Base-by-base conservation (phyloP, 2,113 vertebrate species). In the Dascyllus trimaculatus region DNA sequence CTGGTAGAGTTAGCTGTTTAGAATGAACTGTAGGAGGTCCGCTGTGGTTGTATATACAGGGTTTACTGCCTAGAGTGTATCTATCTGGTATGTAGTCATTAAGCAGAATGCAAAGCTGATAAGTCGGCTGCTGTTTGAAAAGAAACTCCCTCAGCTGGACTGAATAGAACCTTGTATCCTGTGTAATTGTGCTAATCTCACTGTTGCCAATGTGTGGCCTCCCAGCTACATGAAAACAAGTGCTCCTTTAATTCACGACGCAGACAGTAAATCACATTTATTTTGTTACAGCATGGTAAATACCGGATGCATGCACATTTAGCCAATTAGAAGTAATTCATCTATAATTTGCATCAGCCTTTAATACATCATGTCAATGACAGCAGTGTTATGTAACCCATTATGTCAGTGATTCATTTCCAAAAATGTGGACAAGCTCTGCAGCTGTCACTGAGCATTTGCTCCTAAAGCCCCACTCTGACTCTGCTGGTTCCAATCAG, bases 321-420 rank as follows among this genome's bases (percentile, higher is more conserved):
- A 79, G 56, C 35, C 62, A 83, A 86, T 87, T 89, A 81, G 22
- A 35, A 72, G 67, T 61, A 51, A 86, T 87, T 86, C 43, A 58
- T 64, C 58, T 81, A 0, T 71, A 84, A 90, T 90, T 88, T 86
- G 52, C 75, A 82, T 81, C 68, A 61, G 22, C 82, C 77, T 74
- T 70, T 51, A 86, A 85, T 90, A 74, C n/a, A 80, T 81, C 78
- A 78, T 29, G 14, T 83, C 58, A 17, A 29, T 63, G 57, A 78
- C 25, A 59, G 38, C 71, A 64, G 56, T 22, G 58, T 87, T 82
- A 52, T 59, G 18, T 66, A 80, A 74, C 43, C 58, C 11, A 26
- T 72, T 49, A 25, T 78, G n/a, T 60, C 66, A 63, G 24, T 15
- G 45, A 63, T 45, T 75, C 11, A 21, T 62, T 75, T 74, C 59